A percentile compares a stretch with the other conserved stretches of the same genome.
phyloP scores from a whole-genome alignment of 2,888 invertebrate species.

The Leptopilina syphax region DNA sequence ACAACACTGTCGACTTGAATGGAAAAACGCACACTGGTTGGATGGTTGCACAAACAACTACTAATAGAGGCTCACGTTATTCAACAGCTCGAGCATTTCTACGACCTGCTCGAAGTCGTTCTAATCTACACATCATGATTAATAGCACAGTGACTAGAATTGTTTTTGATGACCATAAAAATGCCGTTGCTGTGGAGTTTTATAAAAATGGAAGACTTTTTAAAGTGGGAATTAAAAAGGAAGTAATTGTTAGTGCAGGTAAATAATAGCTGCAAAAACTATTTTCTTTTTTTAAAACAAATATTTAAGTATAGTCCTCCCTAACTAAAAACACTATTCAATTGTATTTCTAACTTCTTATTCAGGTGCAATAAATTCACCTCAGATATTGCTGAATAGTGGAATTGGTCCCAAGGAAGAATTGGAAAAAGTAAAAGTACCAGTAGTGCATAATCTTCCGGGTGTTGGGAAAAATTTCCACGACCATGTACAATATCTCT shows the following conservation, averaged over 20 bases:
- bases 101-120: constrained; percentile 85
- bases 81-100: constrained; percentile 90
- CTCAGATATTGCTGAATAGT: constrained; percentile 93
- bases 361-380: constrained; percentile 95
- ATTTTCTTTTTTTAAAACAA: no score
- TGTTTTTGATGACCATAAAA: constrained; percentile 83
- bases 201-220: constrained; percentile 78
- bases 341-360: no score
- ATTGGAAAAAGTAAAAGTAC: constrained; percentile 80
- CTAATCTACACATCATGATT: constrained; percentile 89
- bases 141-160: constrained; percentile 89
- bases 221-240: constrained; percentile 83
- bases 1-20: constrained; percentile 87
- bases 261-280: no score
- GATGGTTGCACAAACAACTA: constrained; percentile 92
- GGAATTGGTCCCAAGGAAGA: constrained; percentile 90
- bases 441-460: constrained; percentile 84
- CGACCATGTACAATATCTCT: constrained; percentile 89
- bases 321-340: no score
- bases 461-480: constrained; percentile 78
- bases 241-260: constrained; percentile 82
- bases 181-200: constrained; percentile 88
- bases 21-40: constrained; percentile 87
- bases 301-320: no score
- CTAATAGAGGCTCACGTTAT: constrained; percentile 89